Evolutionary conservation across 2,888 invertebrate genomes (phyloP).

Genomic region (Zele albiditarsus): DNA sequence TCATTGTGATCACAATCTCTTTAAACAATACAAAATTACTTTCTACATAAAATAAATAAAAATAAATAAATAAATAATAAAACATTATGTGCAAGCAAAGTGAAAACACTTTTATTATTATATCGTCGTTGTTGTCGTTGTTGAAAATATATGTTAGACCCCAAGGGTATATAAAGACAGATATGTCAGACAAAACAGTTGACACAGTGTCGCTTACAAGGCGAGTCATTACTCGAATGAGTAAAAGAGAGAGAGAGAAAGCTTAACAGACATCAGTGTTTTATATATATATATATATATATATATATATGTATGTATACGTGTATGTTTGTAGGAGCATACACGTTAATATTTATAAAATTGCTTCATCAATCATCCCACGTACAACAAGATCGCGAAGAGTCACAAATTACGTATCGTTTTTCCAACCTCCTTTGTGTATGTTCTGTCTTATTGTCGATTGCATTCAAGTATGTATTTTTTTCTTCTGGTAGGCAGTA

Average conservation of each 20-base stretch:
- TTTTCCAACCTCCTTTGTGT: constrained; percentile 44
- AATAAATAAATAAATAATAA: constrained; percentile 3
- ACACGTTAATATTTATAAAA: constrained; percentile 63
- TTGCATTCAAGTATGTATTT: not conserved
- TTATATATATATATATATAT: constrained; percentile 41
- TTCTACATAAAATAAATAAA: constrained; percentile 1
- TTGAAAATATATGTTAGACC: not conserved
- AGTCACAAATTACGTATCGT: constrained; percentile 63
- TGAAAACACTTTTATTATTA: not conserved
- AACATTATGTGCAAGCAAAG: not conserved
- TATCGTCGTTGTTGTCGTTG: not conserved
- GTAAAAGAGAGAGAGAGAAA: constrained; percentile 31
- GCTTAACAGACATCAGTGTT: not conserved
- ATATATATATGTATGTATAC: constrained; percentile 57
- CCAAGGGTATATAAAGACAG: constrained; percentile 4
- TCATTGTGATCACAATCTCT: constrained; percentile 4
- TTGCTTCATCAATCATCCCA: constrained; percentile 68
- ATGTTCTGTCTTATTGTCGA: constrained; percentile 23
- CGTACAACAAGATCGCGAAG: constrained; percentile 44
- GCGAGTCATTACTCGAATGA: constrained; percentile 67
- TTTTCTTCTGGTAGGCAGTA: too few species aligned
- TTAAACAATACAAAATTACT: not conserved
- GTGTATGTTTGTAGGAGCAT: constrained; percentile 58
- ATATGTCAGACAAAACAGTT: constrained; percentile 53
- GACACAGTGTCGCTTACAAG: constrained; percentile 64